Conservation (phyloP, 2,113 vertebrate species). For the Hydropotes inermis region DNA sequence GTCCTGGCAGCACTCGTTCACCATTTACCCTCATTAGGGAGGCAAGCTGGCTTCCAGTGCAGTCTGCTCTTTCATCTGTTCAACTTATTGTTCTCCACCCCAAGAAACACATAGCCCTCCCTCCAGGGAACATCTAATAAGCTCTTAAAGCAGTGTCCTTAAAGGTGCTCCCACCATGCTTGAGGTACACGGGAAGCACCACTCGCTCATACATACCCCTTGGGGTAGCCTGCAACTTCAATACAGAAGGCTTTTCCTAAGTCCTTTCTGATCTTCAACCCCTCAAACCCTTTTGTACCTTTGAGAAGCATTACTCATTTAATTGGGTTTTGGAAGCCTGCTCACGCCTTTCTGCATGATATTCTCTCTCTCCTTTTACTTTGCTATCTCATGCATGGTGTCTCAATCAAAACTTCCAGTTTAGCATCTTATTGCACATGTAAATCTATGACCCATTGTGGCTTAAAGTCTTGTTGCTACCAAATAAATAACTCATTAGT, state of each 20-base stretch:
- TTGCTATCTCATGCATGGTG: background rate
- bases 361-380: background rate
- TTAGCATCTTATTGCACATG: background rate
- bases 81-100: background rate
- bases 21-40: background rate
- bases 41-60: background rate
- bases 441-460: background rate
- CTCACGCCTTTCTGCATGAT: background rate
- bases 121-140: background rate
- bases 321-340: background rate
- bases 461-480: background rate
- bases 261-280: background rate
- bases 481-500: background rate
- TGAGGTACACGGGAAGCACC: background rate
- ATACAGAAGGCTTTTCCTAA: background rate
- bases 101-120: background rate
- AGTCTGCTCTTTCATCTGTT: background rate
- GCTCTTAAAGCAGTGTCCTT: background rate
- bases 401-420: background rate
- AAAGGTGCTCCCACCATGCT: background rate
- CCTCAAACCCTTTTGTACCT: background rate
- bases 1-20: background rate
- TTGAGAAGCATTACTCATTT: background rate
- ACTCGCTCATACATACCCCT: background rate
- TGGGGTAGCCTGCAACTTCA: background rate